These are phyloP conservation scores for Scrobipalpa costella DNA, from an alignment of 2,888 invertebrate species.

Conservation along the genomic window DNA sequence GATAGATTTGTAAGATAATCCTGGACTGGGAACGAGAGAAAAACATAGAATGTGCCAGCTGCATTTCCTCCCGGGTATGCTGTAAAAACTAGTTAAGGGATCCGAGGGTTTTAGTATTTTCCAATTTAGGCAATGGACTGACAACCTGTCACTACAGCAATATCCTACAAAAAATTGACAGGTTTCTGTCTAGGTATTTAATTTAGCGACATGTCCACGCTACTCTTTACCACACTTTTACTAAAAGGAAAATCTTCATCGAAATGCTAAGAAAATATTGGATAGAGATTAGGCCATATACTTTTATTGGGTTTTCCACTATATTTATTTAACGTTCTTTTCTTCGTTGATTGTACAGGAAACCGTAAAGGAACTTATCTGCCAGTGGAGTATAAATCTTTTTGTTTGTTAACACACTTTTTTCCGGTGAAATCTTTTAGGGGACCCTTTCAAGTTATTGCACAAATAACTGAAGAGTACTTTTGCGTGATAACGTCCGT, in stretches of 20 bases:
- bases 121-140: too few relatives aligned
- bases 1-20: too few relatives aligned
- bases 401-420: slow-evolving; percentile 78
- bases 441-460: slow-evolving; percentile 45
- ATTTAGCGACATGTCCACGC: slow-evolving; percentile 44
- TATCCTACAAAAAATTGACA: too few relatives aligned
- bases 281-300: slow-evolving; percentile 79
- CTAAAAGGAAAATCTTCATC: slow-evolving; percentile 70
- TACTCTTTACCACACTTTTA: slow-evolving; percentile 36
- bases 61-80: too few relatives aligned
- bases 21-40: too few relatives aligned
- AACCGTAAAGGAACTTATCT: slow-evolving; percentile 65
- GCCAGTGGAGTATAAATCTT: slow-evolving; percentile 72
- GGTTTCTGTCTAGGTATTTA: too few relatives aligned
- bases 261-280: slow-evolving; percentile 78
- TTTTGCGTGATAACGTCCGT: slow-evolving; percentile 57
- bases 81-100: too few relatives aligned
- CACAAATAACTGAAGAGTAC: slow-evolving; percentile 59
- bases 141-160: too few relatives aligned
- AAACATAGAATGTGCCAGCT: too few relatives aligned
- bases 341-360: slow-evolving; percentile 52
- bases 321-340: slow-evolving; percentile 76
- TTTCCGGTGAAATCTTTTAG: slow-evolving; percentile 49
- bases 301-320: slow-evolving; percentile 77
- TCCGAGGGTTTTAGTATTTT: too few relatives aligned